These are phyloP conservation scores for Eleutherodactylus coqui DNA, from an alignment of 2,797 vertebrate species.

Conservation along the genomic window DNA sequence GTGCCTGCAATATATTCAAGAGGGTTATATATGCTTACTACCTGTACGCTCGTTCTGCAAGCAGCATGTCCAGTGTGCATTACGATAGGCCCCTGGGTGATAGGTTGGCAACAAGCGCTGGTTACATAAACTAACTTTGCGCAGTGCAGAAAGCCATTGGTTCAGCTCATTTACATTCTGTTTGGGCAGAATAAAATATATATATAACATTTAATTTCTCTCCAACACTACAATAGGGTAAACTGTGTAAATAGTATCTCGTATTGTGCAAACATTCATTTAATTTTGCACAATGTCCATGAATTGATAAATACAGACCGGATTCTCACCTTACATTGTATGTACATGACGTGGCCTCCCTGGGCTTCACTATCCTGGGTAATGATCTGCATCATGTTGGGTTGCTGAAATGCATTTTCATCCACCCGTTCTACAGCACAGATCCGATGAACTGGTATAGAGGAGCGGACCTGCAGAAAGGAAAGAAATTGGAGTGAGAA, in stretches of 20 bases:
- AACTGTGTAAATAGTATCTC: conserved; percentile 73
- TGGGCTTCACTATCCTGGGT: conserved; percentile 79
- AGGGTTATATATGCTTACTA: conserved; percentile 66
- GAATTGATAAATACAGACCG: conserved; percentile 62
- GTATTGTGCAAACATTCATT: conserved; percentile 72
- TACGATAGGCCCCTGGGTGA: conserved; percentile 85
- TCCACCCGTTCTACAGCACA: conserved; percentile 90
- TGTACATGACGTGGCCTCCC: conserved; percentile 83
- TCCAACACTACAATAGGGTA: conserved; percentile 70
- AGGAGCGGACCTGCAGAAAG: conserved; percentile 75
- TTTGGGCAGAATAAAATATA: not conserved
- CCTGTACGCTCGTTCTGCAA: conserved; percentile 80
- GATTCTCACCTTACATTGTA: conserved; percentile 88
- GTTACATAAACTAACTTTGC: conserved; percentile 87
- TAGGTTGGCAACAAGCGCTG: conserved; percentile 82
- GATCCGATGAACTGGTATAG: conserved; percentile 80
- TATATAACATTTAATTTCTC: not conserved
- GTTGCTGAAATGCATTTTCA: conserved; percentile 90
- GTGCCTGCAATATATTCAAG: not conserved
- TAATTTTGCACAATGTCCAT: not conserved
- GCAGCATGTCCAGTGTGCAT: conserved; percentile 90
- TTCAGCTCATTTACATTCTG: conserved; percentile 91
- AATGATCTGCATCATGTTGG: conserved; percentile 90
- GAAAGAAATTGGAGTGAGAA: not conserved
- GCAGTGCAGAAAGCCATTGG: conserved; percentile 91